These are phyloP conservation scores for Paratilapia polleni DNA, from an alignment of 2,113 vertebrate species.

Conservation along the genomic window DNA sequence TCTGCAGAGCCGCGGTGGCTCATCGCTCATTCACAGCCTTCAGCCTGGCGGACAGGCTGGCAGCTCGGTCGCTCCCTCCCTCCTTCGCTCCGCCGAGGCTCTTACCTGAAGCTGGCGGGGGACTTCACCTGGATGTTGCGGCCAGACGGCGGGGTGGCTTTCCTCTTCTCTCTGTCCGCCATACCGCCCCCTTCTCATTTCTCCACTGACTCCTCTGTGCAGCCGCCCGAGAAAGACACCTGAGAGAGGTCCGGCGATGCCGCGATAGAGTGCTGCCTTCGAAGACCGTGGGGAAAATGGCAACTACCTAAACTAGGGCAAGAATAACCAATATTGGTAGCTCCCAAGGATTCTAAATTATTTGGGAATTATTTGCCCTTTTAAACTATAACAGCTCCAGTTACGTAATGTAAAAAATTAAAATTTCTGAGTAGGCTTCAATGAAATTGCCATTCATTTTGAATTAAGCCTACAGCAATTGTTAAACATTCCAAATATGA, in stretches of 20 bases:
- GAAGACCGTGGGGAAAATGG: constrained; percentile 15
- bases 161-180: constrained; percentile 88
- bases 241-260: constrained; percentile 53
- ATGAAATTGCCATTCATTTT: not conserved
- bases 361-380: not conserved
- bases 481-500: too few relatives aligned
- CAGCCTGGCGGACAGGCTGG: not conserved
- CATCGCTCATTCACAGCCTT: not conserved
- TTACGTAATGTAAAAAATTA: not conserved
- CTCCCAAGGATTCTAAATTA: not conserved
- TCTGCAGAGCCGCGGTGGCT: not conserved
- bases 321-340: too few relatives aligned
- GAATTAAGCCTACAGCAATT: too few relatives aligned
- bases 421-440: not conserved
- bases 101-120: constrained; percentile 87
- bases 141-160: constrained; percentile 76
- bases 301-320: not conserved
- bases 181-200: constrained; percentile 73
- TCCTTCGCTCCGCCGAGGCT: not conserved
- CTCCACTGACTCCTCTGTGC: constrained; percentile 38
- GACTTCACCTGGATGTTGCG: constrained; percentile 82
- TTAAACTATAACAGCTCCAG: not conserved
- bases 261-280: constrained; percentile 52
- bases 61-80: not conserved
- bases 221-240: constrained; percentile 47